Conservation (phyloP, 2,113 vertebrate species). For the Zosterops borbonicus region DNA sequence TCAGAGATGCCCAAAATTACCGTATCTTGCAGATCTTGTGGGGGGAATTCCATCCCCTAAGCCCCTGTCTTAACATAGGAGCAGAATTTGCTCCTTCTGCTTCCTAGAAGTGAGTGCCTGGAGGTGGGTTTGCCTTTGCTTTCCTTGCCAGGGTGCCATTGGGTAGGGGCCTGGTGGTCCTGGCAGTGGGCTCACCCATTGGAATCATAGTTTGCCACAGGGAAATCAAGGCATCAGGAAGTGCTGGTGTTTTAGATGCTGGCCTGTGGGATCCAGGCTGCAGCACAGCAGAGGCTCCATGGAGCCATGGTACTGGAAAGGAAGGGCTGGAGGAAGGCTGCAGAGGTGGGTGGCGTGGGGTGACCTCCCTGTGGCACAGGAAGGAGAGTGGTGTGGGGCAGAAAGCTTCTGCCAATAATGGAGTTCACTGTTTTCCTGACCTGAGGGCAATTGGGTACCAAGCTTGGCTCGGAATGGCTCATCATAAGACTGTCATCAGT, state of each 20-base stretch:
- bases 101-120: neutral
- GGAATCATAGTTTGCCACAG: fast-evolving
- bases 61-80: neutral
- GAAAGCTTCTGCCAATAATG: slow-evolving; percentile 42
- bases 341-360: neutral
- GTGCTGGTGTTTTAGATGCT: neutral
- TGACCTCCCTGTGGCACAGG: neutral
- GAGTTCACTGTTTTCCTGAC: slow-evolving; percentile 63
- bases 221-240: neutral
- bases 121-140: neutral
- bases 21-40: fast-evolving
- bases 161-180: neutral
- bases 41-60: neutral
- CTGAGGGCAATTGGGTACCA: slow-evolving; percentile 32
- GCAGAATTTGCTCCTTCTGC: neutral
- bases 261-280: neutral
- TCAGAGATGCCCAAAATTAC: neutral
- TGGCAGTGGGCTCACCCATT: neutral
- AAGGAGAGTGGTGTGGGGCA: slow-evolving; percentile 18
- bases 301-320: neutral
- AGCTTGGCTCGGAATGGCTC: slow-evolving; percentile 55
- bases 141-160: neutral
- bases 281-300: neutral
- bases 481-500: slow-evolving; percentile 72
- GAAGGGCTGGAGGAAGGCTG: neutral